Conservation (phyloP, 2,888 invertebrate species). For the Drosophila ezoana region DNA sequence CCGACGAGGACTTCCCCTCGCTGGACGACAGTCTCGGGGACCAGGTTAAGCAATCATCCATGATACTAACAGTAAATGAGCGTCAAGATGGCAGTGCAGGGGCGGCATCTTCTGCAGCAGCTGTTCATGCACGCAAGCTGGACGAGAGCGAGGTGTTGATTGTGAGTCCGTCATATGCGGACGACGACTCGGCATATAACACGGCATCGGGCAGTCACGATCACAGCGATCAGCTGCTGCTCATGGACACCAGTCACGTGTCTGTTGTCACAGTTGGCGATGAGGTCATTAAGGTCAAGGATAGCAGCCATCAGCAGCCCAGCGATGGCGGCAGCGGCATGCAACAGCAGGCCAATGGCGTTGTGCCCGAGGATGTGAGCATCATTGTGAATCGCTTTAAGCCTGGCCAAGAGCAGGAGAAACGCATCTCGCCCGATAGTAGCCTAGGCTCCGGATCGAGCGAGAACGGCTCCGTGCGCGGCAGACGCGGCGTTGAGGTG, state of each 20-base stretch:
- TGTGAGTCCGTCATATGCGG: slow-evolving; percentile 89
- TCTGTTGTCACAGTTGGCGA: slow-evolving; percentile 96
- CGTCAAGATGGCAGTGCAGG: slow-evolving; percentile 27
- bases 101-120: slow-evolving; percentile 16
- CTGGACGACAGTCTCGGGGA: slow-evolving; percentile 91
- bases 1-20: slow-evolving; percentile 91
- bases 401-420: slow-evolving; percentile 67
- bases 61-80: slow-evolving; percentile 82
- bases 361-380: slow-evolving; percentile 83
- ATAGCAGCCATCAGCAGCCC: slow-evolving; percentile 86
- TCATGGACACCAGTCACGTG: slow-evolving; percentile 93
- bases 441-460: slow-evolving; percentile 87
- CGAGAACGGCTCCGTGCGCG: slow-evolving; percentile 90
- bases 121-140: slow-evolving; percentile 87
- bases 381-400: slow-evolving; percentile 84
- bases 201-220: slow-evolving; percentile 80
- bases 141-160: slow-evolving; percentile 95
- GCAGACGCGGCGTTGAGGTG: slow-evolving; percentile 84
- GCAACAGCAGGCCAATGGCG: slow-evolving; percentile 85
- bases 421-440: slow-evolving; percentile 88
- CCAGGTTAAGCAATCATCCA: slow-evolving; percentile 79
- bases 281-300: slow-evolving; percentile 90
- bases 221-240: slow-evolving; percentile 74
- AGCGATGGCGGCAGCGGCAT: slow-evolving; percentile 16
- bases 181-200: slow-evolving; percentile 88